phyloP scores from a whole-genome alignment of 2,113 vertebrate genomes.

The Melospiza georgiana region DNA sequence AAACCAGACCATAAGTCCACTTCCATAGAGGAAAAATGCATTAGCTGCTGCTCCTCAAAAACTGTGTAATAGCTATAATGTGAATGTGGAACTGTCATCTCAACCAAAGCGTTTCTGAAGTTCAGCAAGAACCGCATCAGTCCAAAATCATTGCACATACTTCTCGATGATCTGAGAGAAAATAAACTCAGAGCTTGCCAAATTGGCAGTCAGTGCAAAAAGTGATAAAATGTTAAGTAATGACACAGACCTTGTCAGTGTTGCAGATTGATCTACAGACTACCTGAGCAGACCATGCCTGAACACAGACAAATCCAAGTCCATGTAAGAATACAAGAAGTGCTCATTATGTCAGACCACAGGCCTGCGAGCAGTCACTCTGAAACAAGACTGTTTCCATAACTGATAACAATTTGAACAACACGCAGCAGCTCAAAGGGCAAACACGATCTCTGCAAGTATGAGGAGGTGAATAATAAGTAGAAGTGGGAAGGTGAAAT shows the following conservation, averaged over 20 bases:
- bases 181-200: neutral
- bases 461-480: neutral
- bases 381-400: neutral
- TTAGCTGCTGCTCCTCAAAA: neutral
- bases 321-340: neutral
- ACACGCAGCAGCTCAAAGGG: neutral
- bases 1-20: neutral
- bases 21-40: neutral
- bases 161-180: neutral
- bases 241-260: neutral
- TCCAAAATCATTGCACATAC: neutral
- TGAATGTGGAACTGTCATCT: neutral
- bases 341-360: neutral
- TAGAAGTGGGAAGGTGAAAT: neutral
- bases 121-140: slow-evolving; percentile 9
- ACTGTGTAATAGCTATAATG: no score
- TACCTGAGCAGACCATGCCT: neutral
- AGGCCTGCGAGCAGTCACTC: neutral
- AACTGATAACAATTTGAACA: neutral
- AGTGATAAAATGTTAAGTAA: slow-evolving; percentile 16
- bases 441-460: neutral
- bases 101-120: neutral
- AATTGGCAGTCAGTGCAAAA: neutral
- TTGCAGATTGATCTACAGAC: neutral
- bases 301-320: neutral